These are phyloP conservation scores for Philantomba maxwellii DNA, from an alignment of 2,113 vertebrate genomes.

Conservation along the genomic window DNA sequence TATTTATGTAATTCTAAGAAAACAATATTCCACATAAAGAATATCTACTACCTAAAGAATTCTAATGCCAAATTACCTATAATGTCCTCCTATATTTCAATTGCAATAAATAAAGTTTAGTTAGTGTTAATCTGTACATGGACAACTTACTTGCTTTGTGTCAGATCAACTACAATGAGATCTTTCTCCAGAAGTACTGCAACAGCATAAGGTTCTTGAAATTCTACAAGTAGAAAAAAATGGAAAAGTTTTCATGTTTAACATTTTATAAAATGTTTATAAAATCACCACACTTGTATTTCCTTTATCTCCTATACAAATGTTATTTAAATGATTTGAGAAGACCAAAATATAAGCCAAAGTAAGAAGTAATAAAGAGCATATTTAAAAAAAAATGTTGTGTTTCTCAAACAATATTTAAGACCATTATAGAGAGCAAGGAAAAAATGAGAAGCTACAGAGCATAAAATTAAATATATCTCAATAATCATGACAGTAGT, in stretches of 20 bases:
- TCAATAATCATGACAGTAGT: background rate
- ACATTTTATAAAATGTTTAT: conserved; percentile 47
- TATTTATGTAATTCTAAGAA: conserved; percentile 10
- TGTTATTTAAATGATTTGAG: conserved; percentile 25
- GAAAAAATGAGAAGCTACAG: background rate
- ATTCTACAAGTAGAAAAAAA: conserved; percentile 80
- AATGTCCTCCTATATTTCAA: background rate
- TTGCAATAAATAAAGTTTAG: background rate
- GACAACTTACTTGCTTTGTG: conserved; percentile 92
- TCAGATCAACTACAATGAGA: conserved; percentile 93
- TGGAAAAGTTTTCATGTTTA: conserved; percentile 22
- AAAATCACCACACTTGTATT: conserved; percentile 16
- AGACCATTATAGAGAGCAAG: background rate
- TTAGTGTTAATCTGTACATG: background rate
- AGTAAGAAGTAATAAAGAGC: background rate
- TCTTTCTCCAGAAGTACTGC: conserved; percentile 95
- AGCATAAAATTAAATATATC: background rate
- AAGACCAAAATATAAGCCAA: conserved; percentile 24
- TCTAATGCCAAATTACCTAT: background rate
- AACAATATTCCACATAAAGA: conserved; percentile 1
- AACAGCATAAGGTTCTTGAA: conserved; percentile 96
- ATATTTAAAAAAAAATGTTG: background rate
- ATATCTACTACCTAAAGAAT: conserved; percentile 3
- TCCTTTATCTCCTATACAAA: conserved; percentile 13
- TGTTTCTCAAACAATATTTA: conserved; percentile 28